Evolutionary conservation across 2,797 vertebrate species (phyloP), one percentile per base, ranked within the genome.

Genomic region (Pygocentrus nattereri): DNA sequence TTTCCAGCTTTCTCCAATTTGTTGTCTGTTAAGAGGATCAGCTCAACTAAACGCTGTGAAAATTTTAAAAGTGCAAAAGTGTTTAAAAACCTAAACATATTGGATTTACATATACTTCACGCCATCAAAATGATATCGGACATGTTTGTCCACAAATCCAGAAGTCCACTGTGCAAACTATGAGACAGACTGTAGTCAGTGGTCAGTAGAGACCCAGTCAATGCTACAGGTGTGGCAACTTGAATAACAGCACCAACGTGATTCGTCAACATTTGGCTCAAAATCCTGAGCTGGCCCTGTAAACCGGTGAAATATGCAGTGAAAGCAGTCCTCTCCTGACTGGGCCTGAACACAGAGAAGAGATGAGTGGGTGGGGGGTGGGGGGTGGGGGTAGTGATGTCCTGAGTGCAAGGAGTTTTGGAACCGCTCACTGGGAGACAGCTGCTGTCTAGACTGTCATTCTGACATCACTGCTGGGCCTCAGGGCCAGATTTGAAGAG

Each of bases 381-480:
- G 71, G 58, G 68, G 80, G 15, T 70, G 47, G 64, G 69, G 73
- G 78, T 31, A 54, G 52, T 58, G 75, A 80, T 50, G 72, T 88
- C 87, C 83, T 50, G 21, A 67, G 65, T 87, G 72, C 76, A 85
- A 74, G 83, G 80, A 76, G 85, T 78, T 87, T 89, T 90, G 90
- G 87, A 91, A 90, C 82, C 87, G 82, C 86, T 86, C 79, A 10
- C 50, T 68, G 65, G 0, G 67, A 91, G 90, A 93, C 92, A 93
- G 92, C 92, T 94, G 92, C 92, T 88, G 92, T 92, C 92, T 93
- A 90, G 92, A 92, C 92, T 88, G 90, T 90, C 92, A 84, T 85
- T 88, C 88, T 88, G 83, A 56, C 44, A 67, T 90, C 88, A 87
- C 82, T 85, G 80, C 87, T 89, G 89, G 79, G 86, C 92, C 88